phyloP scores from a whole-genome alignment of 2,797 vertebrate species.

The Sparus aurata region DNA sequence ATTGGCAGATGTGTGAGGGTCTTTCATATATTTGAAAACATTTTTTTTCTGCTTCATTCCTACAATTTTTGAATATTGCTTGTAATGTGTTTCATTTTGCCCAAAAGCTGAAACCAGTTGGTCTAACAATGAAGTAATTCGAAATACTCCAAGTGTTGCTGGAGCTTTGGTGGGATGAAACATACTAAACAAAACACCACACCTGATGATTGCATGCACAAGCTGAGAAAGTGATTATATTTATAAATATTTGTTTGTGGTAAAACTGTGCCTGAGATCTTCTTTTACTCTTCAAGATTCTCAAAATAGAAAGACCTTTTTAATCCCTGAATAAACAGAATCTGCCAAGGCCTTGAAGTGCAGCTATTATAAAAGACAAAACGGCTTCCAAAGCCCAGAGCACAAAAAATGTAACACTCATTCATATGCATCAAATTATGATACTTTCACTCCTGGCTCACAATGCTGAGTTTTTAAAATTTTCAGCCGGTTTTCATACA shows the following conservation, averaged over 20 bases:
- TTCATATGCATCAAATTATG: not conserved
- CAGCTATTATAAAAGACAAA: not conserved
- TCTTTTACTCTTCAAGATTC: not conserved
- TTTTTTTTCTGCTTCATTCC: too few species aligned
- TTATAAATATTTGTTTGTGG: not conserved
- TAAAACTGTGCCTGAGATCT: not conserved
- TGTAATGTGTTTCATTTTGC: too few species aligned
- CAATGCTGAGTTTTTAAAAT: not conserved
- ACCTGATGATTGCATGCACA: conserved; percentile 16
- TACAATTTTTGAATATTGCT: too few species aligned
- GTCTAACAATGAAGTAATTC: too few species aligned
- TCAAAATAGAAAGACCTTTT: not conserved
- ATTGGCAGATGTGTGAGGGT: too few species aligned
- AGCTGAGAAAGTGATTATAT: not conserved
- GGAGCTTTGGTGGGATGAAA: too few species aligned
- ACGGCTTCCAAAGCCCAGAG: not conserved
- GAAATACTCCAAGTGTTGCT: too few species aligned
- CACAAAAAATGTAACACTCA: not conserved
- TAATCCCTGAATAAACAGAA: not conserved
- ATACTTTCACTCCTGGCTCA: not conserved
- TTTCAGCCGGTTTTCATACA: not conserved
- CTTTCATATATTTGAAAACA: too few species aligned
- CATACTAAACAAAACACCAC: not conserved
- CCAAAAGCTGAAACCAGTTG: too few species aligned
- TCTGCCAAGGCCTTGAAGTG: not conserved